phyloP scores from a whole-genome alignment of 2,888 invertebrate genomes.

The Drosophila robusta region DNA sequence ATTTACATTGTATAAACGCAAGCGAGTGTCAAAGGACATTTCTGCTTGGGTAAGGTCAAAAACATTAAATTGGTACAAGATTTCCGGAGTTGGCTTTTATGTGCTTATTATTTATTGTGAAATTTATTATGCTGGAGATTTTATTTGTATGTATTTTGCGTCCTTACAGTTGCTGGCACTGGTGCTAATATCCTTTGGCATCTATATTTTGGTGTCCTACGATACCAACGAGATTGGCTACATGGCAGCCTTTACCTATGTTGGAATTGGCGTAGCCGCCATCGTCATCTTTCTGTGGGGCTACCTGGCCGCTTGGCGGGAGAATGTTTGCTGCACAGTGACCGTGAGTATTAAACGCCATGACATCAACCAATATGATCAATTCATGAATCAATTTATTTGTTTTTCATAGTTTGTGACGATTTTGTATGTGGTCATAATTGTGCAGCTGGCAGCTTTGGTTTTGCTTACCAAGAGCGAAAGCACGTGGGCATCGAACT shows the following conservation, averaged over 20 bases:
- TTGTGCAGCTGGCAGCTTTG: slow-evolving; percentile 59
- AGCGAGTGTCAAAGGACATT: slow-evolving; percentile 7
- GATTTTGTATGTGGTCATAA: slow-evolving; percentile 67
- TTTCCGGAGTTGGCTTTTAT: slow-evolving; percentile 8
- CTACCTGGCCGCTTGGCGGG: slow-evolving; percentile 94
- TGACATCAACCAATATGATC: slow-evolving; percentile 16
- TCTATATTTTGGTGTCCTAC: slow-evolving; percentile 68
- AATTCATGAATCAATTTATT: slow-evolving; percentile 56
- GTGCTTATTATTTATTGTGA: slow-evolving; percentile 9
- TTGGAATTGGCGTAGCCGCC: slow-evolving; percentile 64
- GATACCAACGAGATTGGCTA: slow-evolving; percentile 61
- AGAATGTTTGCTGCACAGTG: slow-evolving; percentile 94
- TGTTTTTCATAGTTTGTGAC: slow-evolving; percentile 85
- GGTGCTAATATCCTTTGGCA: slow-evolving; percentile 78
- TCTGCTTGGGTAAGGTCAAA: slow-evolving; percentile 41
- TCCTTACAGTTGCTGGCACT: slow-evolving; percentile 71
- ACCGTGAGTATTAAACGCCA: slow-evolving; percentile 87
- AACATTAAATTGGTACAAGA: slow-evolving; percentile 22
- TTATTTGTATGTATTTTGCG: slow-evolving; percentile 2
- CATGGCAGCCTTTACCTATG: slow-evolving; percentile 58
- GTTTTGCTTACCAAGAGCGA: slow-evolving; percentile 47
- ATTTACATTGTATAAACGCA: not conserved
- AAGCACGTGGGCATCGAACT: slow-evolving; percentile 59
- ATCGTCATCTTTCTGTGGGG: slow-evolving; percentile 92
- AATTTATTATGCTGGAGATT: slow-evolving; percentile 6